Base-by-base conservation (phyloP, 64 coral and sea anemone species). In the Cladopsammia gracilis region DNA sequence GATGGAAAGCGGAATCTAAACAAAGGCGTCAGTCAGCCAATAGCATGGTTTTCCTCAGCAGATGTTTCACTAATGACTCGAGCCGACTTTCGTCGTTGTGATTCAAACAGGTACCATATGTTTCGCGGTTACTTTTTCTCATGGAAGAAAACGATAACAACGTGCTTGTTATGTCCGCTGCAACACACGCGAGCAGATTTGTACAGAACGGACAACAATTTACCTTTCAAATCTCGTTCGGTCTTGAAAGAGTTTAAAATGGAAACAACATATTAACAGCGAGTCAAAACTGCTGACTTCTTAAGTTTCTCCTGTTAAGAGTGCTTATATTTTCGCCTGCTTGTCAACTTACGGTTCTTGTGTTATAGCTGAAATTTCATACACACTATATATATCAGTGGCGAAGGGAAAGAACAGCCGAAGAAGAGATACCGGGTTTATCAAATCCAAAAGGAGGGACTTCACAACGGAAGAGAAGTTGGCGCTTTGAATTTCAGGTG, bases 31-130 rank as follows among this genome's bases (percentile, higher is more conserved):
- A 16, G 59, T 6, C 16, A 83, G 61, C 79, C 79, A 83, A 83
- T 83, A 48, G 62, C 46, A 44, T 43, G 43, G 26, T 83, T 49
- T 10, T 64, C 49, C 20, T 58, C 62, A 67, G 79, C 79, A 83
- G 79, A 83, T 83, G 79, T 83, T 83, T 65, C 4, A 9, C 61
- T 83, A 83, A 83, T 83, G 79, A 83, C 79, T 83, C 10, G 61
- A 67, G n/a, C n/a, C 78, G 78, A 82, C 61, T 83, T 67, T 66
- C 61, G 18, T 83, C 46, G 79, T 83, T 83, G 79, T 83, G 79
- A 66, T 83, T 83, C 79, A 83, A 83, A 83, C 79, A 83, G 79
- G 79, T 83, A 83, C 59, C 79, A 83, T 83, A 83, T 83, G 79
- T 83, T 67, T 83, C 60, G 79, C 43, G 79, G 79, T 83, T 45